Percentiles rank a stretch among this genome's conserved stretches.
phyloP scores from a whole-genome alignment of 1,140 invertebrate genomes.

The Telenomus remus region DNA sequence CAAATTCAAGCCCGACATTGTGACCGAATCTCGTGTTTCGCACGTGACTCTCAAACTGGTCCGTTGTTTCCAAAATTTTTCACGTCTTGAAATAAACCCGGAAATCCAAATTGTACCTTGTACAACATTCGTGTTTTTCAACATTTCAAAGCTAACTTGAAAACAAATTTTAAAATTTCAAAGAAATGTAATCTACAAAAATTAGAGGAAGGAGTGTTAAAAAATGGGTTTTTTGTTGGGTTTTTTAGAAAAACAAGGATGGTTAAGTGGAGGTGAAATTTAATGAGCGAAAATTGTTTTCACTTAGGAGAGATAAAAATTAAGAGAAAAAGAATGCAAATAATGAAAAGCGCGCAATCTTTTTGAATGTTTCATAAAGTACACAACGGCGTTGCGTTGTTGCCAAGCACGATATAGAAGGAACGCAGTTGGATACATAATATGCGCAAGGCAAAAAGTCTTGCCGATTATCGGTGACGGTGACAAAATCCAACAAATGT shows the following conservation, averaged over 20 bases:
- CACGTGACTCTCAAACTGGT: no score
- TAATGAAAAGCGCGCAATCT: slow-evolving; percentile 17
- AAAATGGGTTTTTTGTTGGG: no score
- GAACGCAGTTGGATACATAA: slow-evolving; percentile 53
- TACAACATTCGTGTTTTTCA: no score
- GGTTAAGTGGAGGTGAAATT: no score
- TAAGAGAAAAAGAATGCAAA: slow-evolving; percentile 1
- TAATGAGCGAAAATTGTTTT: no score
- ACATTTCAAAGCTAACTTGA: no score
- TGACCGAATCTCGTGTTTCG: slow-evolving; percentile 9
- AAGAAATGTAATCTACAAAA: no score
- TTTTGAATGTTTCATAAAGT: slow-evolving; percentile 27
- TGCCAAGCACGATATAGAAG: slow-evolving; percentile 49
- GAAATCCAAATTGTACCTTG: neutral
- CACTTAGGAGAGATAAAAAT: neutral
- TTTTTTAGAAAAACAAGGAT: no score
- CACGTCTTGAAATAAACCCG: neutral
- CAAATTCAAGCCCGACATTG: slow-evolving; percentile 1
- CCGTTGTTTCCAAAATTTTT: no score
- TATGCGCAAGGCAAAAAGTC: slow-evolving; percentile 51
- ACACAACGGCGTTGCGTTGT: slow-evolving; percentile 28
- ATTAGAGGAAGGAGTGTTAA: no score
- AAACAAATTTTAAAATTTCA: no score
- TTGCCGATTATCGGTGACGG: slow-evolving; percentile 53
- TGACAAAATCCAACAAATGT: slow-evolving; percentile 57